Base-by-base conservation (phyloP, 2,113 vertebrate species). In the Salminus brasiliensis region DNA sequence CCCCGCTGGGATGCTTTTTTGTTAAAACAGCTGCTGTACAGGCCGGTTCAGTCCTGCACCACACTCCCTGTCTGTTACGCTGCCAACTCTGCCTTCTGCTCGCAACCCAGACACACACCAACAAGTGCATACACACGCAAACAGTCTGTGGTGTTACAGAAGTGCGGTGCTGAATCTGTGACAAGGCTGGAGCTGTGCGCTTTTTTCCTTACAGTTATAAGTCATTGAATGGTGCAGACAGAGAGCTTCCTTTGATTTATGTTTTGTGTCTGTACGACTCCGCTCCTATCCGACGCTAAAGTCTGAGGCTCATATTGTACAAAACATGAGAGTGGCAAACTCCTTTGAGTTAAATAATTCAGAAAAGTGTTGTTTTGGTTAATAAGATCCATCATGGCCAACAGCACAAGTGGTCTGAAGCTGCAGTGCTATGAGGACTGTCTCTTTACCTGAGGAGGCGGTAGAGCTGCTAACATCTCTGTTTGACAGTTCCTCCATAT, bases 71-170 rank as follows among this genome's bases (percentile, higher is more conserved):
- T 63, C 60, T 66, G 32, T 66, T 66, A 39, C 9, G 18, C 36
- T 66, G 62, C 62, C 62, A 66, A 66, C 62, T 55, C 52, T 66
- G 62, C 29, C 62, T 66, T 66, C 62, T 66, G 62, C 32, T 41
- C 49, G 36, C 47, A 55, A 2, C 47, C 23, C 52, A 23, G 11
- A n/a, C 66, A 68, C 70, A 55, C 70, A 57, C n/a, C n/a, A n/a
- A n/a, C 47, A 49, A 1, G 6, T 29, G 43, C 52, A 49, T 10
- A 72, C 69, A 72, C 69, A 52, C 66, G 21, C 30, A 30, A 23
- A 65, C 62, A 21, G 30, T 53, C 70, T 30, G 43, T 66, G n/a
- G 18, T 39, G 62, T 66, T 39, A 5, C 52, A 23, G 23, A 66
- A 36, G 10, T 21, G 9, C 12, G 4, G 34, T 1, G 7, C 29